A percentile compares a stretch with the other conserved stretches of the same genome.
phyloP scores from a whole-genome alignment of 2,888 invertebrate genomes.

The Phasia obesa region DNA sequence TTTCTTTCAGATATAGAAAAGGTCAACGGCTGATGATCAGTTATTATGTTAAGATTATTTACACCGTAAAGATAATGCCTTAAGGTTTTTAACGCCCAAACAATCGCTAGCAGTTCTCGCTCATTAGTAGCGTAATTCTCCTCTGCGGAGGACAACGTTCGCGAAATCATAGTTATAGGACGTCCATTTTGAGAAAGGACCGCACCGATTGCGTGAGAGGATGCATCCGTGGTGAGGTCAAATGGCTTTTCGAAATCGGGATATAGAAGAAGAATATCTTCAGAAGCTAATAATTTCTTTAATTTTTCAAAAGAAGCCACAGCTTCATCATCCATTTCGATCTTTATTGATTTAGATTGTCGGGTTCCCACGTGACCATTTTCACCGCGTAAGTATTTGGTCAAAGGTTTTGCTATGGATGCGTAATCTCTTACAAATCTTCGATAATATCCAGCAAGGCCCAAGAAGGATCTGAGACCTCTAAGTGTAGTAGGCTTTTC shows the following conservation, averaged over 20 bases:
- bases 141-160: conserved; percentile 7
- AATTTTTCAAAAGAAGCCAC: conserved; percentile 61
- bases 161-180: conserved; percentile 36
- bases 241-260: conserved; percentile 66
- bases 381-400: conserved; percentile 69
- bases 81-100: conserved; percentile 78
- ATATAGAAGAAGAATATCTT: conserved; percentile 59
- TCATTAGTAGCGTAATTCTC: conserved; percentile 52
- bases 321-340: conserved; percentile 56
- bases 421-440: conserved; percentile 63
- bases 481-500: conserved; percentile 19
- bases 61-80: conserved; percentile 78
- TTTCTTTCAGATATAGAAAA: conserved; percentile 71
- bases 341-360: conserved; percentile 53
- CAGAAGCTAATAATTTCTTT: conserved; percentile 53
- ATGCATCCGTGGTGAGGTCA: conserved; percentile 61
- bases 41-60: conserved; percentile 69
- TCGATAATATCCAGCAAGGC: too few relatives aligned
- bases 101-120: conserved; percentile 77
- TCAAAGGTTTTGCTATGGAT: conserved; percentile 67
- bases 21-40: conserved; percentile 68
- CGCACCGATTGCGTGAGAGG: conserved; percentile 41
- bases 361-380: conserved; percentile 66
- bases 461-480: conserved; percentile 42
- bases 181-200: conserved; percentile 52